Conservation (phyloP, 2,113 vertebrate genomes). For the Daboia siamensis region DNA sequence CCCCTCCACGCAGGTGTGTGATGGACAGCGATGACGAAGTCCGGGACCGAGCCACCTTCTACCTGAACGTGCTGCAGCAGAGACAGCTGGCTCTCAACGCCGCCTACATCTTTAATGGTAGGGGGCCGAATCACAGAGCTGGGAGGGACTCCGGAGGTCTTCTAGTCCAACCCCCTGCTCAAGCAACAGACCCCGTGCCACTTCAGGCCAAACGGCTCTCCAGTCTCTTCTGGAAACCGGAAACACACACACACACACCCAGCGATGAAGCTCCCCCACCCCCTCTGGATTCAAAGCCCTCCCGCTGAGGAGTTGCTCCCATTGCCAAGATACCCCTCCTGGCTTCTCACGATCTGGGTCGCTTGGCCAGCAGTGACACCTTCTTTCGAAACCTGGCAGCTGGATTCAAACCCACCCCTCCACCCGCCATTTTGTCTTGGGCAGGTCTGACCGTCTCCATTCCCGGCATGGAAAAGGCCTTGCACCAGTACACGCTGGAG, state of each 20-base stretch:
- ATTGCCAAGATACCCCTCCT: no score
- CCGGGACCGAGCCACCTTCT: slow-evolving; percentile 95
- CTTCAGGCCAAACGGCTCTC: no score
- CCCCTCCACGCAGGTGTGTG: slow-evolving; percentile 82
- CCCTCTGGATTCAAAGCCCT: no score
- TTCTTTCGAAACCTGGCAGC: no score
- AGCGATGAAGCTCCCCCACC: neutral
- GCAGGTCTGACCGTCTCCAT: slow-evolving; percentile 89
- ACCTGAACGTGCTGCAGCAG: slow-evolving; percentile 93
- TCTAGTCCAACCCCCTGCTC: neutral
- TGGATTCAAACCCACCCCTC: no score
- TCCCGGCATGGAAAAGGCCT: slow-evolving; percentile 92
- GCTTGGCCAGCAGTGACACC: no score
- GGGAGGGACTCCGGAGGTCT: neutral
- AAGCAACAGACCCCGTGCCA: neutral
- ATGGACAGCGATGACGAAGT: slow-evolving; percentile 98
- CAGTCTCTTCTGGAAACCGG: neutral
- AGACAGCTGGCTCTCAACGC: slow-evolving; percentile 93
- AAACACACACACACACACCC: no score
- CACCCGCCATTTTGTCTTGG: neutral
- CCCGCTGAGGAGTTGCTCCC: no score
- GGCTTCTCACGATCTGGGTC: no score
- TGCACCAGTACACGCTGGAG: slow-evolving; percentile 93
- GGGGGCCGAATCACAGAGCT: slow-evolving; percentile 19
- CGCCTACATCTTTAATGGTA: slow-evolving; percentile 93